Evolutionary conservation across 2,797 vertebrate species (phyloP), one percentile per base, ranked within the genome.

Genomic region (Apogon talboti): DNA sequence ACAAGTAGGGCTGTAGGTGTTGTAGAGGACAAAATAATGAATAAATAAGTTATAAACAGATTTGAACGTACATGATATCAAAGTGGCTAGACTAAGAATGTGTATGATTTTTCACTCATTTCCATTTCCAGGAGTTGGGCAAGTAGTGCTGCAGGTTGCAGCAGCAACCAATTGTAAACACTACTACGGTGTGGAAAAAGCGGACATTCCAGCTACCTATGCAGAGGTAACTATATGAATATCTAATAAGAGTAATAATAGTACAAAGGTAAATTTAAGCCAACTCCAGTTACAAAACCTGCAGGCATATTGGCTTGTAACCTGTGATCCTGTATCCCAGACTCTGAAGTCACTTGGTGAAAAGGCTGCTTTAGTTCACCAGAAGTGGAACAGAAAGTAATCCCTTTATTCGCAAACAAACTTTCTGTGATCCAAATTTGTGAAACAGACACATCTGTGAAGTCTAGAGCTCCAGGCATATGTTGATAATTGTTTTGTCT

Each of bases 111-210:
- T 9, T 5, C 6, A 19, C 18, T 71, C 16, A 71, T 53, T 73
- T 11, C 43, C 48, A 13, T 52, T 81, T 72, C 18, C 89, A 99
- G 98, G 98, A 78, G 98, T 99, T 66, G 98, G 98, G 21, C 98
- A 99, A 89, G 98, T 99, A 19, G 98, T 99, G 82, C 95, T 99
- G 70, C 98, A 99, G 84, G 97, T 99, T 15, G 98, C 98, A 28
- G 98, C 98, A 19, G 97, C 98, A 68, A 99, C 98, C 7, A 97
- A 95, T 84, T 99, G 98, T 93, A 99, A 95, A 92, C 98, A 99
- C 94, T 98, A 98, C 92, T 99, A 95, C 0, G 98, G 98, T 12
- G 95, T 99, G 56, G 98, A 99, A 94, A 99, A 99, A 92, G 98
- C 98, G 1, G 98, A 99, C 87, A 99, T 94, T 89, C 98, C 98